These are phyloP conservation scores for Coenobita brevimanus DNA, from an alignment of 1,140 invertebrate genomes.

Conservation along the genomic window DNA sequence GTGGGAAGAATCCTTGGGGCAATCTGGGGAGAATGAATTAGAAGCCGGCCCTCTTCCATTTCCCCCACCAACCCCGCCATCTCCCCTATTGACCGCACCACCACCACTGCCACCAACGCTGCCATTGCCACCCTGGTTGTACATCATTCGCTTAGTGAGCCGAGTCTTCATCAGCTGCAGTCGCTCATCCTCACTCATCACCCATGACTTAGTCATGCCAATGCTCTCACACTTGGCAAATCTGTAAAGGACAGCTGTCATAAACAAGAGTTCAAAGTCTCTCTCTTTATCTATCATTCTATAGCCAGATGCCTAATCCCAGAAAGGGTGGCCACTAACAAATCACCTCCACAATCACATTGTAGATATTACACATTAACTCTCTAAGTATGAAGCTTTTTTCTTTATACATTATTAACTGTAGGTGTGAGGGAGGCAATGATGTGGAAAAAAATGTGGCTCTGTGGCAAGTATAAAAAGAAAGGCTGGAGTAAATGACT, in stretches of 20 bases:
- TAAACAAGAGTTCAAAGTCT: no score
- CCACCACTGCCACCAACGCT: conserved; percentile 29
- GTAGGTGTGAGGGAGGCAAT: no score
- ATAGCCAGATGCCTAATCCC: no score
- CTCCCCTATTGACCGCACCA: conserved; percentile 3
- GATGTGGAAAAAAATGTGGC: no score
- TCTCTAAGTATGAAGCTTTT: no score
- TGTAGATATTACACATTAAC: no score
- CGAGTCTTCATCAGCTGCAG: conserved; percentile 67
- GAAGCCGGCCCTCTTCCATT: conserved; percentile 24
- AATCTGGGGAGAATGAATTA: conserved; percentile 35
- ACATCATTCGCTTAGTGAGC: conserved; percentile 65
- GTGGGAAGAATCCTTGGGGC: conserved; percentile 15
- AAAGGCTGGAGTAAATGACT: no score
- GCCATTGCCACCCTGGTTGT: conserved; percentile 38
- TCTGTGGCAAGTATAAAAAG: no score
- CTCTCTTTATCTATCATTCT: no score
- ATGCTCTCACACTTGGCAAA: conserved; percentile 67
- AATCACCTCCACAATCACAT: no score
- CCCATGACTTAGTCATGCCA: conserved; percentile 66
- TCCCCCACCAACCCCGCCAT: conserved; percentile 12
- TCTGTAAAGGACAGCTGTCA: conserved; percentile 29
- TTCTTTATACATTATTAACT: no score
- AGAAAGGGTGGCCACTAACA: no score
- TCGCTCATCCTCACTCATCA: conserved; percentile 67